Evolutionary conservation across 2,113 vertebrate species (phyloP).

Genomic region (Acinonyx jubatus): DNA sequence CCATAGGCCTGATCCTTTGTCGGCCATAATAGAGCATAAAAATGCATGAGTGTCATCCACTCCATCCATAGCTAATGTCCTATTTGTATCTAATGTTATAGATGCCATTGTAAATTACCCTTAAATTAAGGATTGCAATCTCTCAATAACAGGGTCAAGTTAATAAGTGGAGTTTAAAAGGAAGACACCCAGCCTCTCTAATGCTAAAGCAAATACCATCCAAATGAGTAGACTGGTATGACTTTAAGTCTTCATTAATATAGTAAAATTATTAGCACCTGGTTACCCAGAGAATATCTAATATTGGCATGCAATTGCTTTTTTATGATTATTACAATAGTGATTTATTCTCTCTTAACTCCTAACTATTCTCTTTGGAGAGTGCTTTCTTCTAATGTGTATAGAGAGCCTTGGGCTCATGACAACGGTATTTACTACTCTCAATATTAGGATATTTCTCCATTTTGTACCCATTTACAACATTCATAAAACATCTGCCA

Average conservation of each 20-base stretch:
- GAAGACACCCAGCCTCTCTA: slow-evolving; percentile 51
- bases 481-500: slow-evolving; percentile 79
- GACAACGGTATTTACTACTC: slow-evolving; percentile 77
- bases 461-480: slow-evolving; percentile 72
- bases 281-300: slow-evolving; percentile 67
- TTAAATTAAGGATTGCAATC: slow-evolving; percentile 67
- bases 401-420: slow-evolving; percentile 59
- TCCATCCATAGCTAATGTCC: slow-evolving; percentile 52
- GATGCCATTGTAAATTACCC: slow-evolving; percentile 57
- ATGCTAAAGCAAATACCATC: slow-evolving; percentile 65
- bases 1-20: not conserved
- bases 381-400: slow-evolving; percentile 70
- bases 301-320: slow-evolving; percentile 67
- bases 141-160: slow-evolving; percentile 62
- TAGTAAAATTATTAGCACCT: slow-evolving; percentile 74
- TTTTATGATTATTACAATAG: slow-evolving; percentile 80
- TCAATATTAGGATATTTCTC: slow-evolving; percentile 76
- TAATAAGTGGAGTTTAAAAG: slow-evolving; percentile 59
- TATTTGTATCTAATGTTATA: slow-evolving; percentile 67
- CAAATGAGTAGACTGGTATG: slow-evolving; percentile 63
- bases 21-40: slow-evolving; percentile 16
- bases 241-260: slow-evolving; percentile 76
- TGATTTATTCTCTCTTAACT: slow-evolving; percentile 79
- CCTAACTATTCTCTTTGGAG: slow-evolving; percentile 71
- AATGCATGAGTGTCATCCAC: not conserved